Base-by-base conservation (phyloP, 2,888 invertebrate species). In the Drosophila macrospina region DNA sequence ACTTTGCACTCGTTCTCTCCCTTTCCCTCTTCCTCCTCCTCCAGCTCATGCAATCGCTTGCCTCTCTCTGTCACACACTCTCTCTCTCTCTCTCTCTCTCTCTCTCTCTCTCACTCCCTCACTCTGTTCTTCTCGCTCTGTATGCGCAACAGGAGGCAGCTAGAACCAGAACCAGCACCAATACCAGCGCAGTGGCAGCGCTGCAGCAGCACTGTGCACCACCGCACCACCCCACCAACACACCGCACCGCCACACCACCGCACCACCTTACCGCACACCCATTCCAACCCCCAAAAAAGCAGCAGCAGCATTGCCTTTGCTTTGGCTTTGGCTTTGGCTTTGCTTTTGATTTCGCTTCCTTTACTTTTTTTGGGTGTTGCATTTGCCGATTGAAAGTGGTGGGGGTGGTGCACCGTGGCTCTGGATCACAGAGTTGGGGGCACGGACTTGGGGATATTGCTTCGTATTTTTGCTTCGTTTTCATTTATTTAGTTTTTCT, bases 141-240 rank as follows among this genome's bases (percentile, higher is more conserved):
- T 69, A 88, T 88, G 85, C 85, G 88, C 84, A 85, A 85, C 84
- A 85, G 84, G 84, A 85, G 84, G 85, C 73, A 80, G 57, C 37
- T 39, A 61, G 63, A 36, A 37, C 47, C 59, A 66, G 39, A 42
- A 37, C 30, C 57, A 59, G 20, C 10, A 73, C 71, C 80, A 83
- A 79, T 72, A 66, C 75, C 47, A 68, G 7, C 36, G 61, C 59
- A 42, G 13, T 20, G 32, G 54, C 54, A 55, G 54, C 54, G 54
- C 57, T 26, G 48, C 57, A 48, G 39, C 20, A 20, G 56, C 37
- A 37, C 8, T 37, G 15, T 37, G 37, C 68, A 50, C 15, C 59
- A 32, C 36, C 34, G n/a, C 28, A 28, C 7, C 28, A 28, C 28
- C 41, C 13, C 28, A 42, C 26, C 26, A 57, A 4, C 5, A 20